Evolutionary conservation across 37 sponge, comb jelly and placozoan species (phyloP).

Genomic region (Axinella damicornis): DNA sequence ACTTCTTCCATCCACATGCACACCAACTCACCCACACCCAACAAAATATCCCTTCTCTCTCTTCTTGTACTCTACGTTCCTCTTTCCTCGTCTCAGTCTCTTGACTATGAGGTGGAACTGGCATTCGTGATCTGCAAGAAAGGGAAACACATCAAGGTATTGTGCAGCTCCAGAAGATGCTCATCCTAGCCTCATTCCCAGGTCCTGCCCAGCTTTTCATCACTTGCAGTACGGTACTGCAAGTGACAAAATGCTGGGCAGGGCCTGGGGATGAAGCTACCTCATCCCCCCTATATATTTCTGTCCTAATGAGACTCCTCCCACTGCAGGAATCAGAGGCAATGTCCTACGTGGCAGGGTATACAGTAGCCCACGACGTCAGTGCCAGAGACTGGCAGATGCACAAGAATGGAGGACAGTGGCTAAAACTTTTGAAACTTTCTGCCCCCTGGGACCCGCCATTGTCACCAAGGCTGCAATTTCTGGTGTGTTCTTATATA

Average conservation of each 20-base stretch:
- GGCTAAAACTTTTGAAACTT: constrained; percentile 93
- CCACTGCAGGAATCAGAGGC: constrained; percentile 66
- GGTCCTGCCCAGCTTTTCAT: too few species aligned
- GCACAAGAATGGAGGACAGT: constrained; percentile 88
- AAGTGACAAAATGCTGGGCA: too few species aligned
- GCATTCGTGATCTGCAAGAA: constrained; percentile 84
- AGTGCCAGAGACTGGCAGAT: constrained; percentile 95
- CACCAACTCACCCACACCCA: too few species aligned
- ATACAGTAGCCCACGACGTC: constrained; percentile 91
- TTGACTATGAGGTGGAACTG: constrained; percentile 95
- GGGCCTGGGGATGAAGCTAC: too few species aligned
- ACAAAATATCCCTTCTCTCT: too few species aligned
- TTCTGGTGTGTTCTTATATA: constrained; percentile 75
- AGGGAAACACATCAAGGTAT: constrained; percentile 78
- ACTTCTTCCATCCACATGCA: too few species aligned
- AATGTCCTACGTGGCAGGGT: constrained; percentile 89
- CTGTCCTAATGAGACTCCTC: too few species aligned
- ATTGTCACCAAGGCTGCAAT: constrained; percentile 76
- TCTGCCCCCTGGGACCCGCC: constrained; percentile 88
- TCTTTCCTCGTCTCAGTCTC: neutral
- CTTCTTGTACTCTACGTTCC: too few species aligned
- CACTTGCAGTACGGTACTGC: too few species aligned
- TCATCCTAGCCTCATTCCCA: too few species aligned
- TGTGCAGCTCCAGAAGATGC: too few species aligned
- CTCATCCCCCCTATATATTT: too few species aligned